Conservation (phyloP, 1,140 invertebrate species). For the Rhyzopertha dominica region DNA sequence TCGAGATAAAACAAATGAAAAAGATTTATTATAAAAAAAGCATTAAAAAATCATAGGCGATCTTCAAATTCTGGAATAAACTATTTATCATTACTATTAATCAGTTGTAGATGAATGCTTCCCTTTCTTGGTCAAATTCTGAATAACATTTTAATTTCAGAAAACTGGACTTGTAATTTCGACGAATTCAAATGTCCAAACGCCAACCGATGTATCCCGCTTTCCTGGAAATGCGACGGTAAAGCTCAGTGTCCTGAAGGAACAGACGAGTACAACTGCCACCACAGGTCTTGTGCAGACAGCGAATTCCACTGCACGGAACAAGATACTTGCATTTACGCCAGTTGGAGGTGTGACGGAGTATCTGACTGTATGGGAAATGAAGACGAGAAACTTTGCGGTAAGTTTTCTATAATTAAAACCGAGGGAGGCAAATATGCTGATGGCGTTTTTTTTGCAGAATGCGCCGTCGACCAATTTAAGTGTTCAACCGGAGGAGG, state of each 20-base stretch:
- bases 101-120: too few species aligned
- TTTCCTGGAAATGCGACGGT: slow-evolving; percentile 60
- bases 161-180: slow-evolving; percentile 53
- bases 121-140: neutral
- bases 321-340: slow-evolving; percentile 53
- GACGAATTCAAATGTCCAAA: slow-evolving; percentile 54
- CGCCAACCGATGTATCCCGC: slow-evolving; percentile 51
- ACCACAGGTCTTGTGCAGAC: slow-evolving; percentile 49
- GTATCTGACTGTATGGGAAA: slow-evolving; percentile 55
- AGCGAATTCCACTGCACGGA: slow-evolving; percentile 54
- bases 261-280: slow-evolving; percentile 59
- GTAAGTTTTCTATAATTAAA: slow-evolving; percentile 26
- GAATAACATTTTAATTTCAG: slow-evolving; percentile 29
- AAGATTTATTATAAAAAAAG: too few species aligned
- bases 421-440: neutral
- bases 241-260: slow-evolving; percentile 61
- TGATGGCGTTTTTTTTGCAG: slow-evolving; percentile 32
- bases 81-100: too few species aligned
- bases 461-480: slow-evolving; percentile 53
- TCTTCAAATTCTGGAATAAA: slow-evolving; percentile 8
- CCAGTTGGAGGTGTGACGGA: slow-evolving; percentile 59
- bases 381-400: slow-evolving; percentile 62
- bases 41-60: neutral
- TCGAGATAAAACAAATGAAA: too few species aligned
- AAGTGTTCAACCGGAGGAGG: slow-evolving; percentile 56